phyloP scores from a whole-genome alignment of 2,888 invertebrate genomes.

The Erebia epiphron region DNA sequence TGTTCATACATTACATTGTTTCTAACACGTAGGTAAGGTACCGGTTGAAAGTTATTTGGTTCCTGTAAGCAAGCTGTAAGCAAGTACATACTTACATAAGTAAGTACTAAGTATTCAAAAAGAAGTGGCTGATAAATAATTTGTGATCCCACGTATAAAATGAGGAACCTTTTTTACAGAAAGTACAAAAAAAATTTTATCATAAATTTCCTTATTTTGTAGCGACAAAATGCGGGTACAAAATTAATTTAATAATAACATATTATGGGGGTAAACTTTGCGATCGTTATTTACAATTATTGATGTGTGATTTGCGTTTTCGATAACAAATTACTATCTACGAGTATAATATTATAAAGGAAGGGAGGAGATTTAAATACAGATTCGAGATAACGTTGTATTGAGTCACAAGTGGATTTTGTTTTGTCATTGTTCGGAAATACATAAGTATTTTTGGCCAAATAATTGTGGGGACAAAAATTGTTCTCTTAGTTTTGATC shows the following conservation, averaged over 20 bases:
- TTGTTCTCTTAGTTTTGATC: neutral
- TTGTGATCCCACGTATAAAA: too few species aligned
- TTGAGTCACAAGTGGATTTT: constrained; percentile 20
- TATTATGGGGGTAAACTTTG: constrained; percentile 38
- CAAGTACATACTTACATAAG: too few species aligned
- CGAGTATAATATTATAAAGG: neutral
- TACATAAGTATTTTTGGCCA: too few species aligned
- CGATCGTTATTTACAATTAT: constrained; percentile 44
- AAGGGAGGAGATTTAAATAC: constrained; percentile 31
- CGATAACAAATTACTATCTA: constrained; percentile 55
- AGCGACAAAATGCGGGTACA: constrained; percentile 34
- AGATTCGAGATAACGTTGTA: constrained; percentile 38
- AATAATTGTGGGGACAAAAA: constrained; percentile 18
- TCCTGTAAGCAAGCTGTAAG: too few species aligned
- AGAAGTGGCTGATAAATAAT: too few species aligned
- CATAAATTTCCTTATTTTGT: neutral
- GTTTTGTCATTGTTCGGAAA: constrained; percentile 13
- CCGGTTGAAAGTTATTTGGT: too few species aligned
- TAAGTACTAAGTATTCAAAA: too few species aligned
- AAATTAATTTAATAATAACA: constrained; percentile 43
- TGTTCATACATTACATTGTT: too few species aligned
- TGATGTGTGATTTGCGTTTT: constrained; percentile 48
- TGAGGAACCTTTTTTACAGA: too few species aligned
- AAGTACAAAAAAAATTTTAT: too few species aligned
- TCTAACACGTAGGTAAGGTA: too few species aligned